Evolutionary conservation across 2,888 invertebrate genomes (phyloP).

Genomic region (Augiades crinisus): DNA sequence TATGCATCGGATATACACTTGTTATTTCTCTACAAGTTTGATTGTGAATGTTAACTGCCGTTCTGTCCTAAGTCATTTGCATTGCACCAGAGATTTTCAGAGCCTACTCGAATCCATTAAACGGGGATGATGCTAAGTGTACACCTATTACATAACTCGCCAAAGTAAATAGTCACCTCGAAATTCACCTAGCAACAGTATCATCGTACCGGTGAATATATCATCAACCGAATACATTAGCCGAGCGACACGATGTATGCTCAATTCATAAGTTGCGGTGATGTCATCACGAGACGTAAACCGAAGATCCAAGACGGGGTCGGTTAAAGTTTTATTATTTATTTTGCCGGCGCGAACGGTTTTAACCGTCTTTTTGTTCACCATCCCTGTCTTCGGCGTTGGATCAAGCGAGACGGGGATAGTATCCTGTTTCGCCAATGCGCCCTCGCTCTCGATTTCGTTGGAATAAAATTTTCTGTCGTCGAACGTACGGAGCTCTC

Average conservation of each 20-base stretch:
- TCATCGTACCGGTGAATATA: conserved; percentile 40
- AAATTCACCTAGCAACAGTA: conserved; percentile 34
- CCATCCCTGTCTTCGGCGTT: conserved; percentile 53
- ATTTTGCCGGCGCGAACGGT: conserved; percentile 67
- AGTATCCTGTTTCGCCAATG: conserved; percentile 55
- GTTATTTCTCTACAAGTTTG: conserved; percentile 1
- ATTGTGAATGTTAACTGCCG: conserved; percentile 6
- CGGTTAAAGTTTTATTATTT: conserved; percentile 66
- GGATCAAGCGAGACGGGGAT: conserved; percentile 48
- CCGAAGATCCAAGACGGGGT: conserved; percentile 59
- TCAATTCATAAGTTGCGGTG: conserved; percentile 73
- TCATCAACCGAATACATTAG: conserved; percentile 51
- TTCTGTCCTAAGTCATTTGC: background rate
- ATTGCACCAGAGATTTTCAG: background rate
- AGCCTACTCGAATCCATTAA: background rate
- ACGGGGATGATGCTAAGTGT: background rate
- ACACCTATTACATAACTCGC: conserved; percentile 21
- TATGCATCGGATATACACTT: conserved; percentile 6
- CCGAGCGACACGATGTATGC: conserved; percentile 51
- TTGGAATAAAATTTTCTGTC: conserved; percentile 36
- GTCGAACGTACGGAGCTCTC: conserved; percentile 22
- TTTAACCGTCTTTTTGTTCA: conserved; percentile 65
- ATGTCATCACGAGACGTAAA: conserved; percentile 65
- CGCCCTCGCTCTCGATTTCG: conserved; percentile 55
- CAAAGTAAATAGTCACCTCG: conserved; percentile 13